These are phyloP conservation scores for Drosophila azteca DNA, from an alignment of 1,140 invertebrate genomes.

Conservation along the genomic window DNA sequence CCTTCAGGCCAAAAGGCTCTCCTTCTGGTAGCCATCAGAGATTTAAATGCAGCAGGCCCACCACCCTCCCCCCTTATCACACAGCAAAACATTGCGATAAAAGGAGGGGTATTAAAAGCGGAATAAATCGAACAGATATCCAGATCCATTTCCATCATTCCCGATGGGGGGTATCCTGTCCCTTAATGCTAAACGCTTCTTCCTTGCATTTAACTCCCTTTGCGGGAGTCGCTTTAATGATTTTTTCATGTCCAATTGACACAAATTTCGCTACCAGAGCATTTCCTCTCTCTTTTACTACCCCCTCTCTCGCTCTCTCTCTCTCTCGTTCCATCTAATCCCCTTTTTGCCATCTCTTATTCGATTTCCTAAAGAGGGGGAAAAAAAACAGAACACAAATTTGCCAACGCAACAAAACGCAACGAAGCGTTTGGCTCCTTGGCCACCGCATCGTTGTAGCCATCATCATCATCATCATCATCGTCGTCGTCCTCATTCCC, in stretches of 20 bases:
- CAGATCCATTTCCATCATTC: too few species aligned
- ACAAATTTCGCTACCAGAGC: constrained; percentile 11
- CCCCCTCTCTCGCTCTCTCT: background rate
- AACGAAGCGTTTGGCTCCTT: constrained; percentile 41
- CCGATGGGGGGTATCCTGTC: too few species aligned
- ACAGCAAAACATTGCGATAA: too few species aligned
- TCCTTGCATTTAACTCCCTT: background rate
- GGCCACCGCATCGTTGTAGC: constrained; percentile 34
- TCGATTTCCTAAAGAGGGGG: too few species aligned
- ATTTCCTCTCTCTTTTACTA: too few species aligned
- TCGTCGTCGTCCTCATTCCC: constrained; percentile 31
- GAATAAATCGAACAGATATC: too few species aligned
- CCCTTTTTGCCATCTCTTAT: too few species aligned
- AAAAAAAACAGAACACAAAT: constrained; percentile 16
- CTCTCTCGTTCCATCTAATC: too few species aligned
- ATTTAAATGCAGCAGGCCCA: too few species aligned
- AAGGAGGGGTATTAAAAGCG: too few species aligned
- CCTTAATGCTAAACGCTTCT: constrained; percentile 6
- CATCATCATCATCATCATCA: constrained; percentile 34
- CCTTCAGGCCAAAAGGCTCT: constrained; percentile 22
- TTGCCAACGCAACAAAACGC: constrained; percentile 70
- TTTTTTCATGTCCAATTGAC: constrained; percentile 48
- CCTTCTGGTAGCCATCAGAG: constrained; percentile 30
- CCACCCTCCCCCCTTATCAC: too few species aligned
- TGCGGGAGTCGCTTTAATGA: constrained; percentile 23